A percentile compares a stretch with the other conserved stretches of the same genome.
These are phyloP conservation scores for Ictalurus punctatus DNA, from an alignment of 2,113 vertebrate species.

Conservation along the genomic window DNA sequence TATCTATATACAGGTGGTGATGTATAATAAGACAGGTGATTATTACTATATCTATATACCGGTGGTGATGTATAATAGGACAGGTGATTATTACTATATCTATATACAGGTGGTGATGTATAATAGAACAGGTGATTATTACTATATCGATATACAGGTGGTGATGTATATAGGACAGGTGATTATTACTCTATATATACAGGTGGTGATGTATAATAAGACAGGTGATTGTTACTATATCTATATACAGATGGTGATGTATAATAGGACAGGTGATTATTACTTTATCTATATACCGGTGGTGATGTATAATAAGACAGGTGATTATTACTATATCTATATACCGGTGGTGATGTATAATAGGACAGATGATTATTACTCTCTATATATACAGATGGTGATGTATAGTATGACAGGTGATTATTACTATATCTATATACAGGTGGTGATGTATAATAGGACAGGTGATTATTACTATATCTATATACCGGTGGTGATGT, in stretches of 20 bases:
- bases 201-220: neutral
- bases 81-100: neutral
- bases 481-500: constrained; percentile 86
- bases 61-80: neutral
- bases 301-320: neutral
- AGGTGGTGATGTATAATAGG: neutral
- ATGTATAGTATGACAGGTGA: neutral
- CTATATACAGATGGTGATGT: neutral
- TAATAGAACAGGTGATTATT: neutral
- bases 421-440: neutral
- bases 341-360: neutral
- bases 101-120: neutral
- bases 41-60: neutral
- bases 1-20: neutral
- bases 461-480: constrained; percentile 10
- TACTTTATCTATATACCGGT: neutral
- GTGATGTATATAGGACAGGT: neutral
- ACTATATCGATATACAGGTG: constrained; percentile 54
- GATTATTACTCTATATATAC: neutral
- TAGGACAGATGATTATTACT: neutral
- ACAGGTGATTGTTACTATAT: neutral
- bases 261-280: neutral
- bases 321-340: neutral
- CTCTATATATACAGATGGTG: neutral
- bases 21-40: neutral